Conservation (phyloP, 2,113 vertebrate species). For the Fukomys damarensis region DNA sequence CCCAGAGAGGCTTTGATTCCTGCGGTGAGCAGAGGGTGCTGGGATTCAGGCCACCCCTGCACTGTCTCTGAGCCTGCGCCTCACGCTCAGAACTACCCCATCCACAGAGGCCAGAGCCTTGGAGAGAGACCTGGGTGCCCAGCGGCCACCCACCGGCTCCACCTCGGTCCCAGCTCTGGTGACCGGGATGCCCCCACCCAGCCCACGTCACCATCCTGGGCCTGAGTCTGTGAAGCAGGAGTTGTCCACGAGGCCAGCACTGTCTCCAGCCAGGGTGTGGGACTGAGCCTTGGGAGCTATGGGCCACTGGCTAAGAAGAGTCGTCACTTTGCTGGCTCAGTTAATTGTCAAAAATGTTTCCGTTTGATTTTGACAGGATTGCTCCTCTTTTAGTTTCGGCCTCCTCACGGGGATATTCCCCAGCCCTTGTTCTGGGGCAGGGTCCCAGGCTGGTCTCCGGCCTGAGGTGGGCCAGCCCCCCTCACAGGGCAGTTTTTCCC, state of each 20-base stretch:
- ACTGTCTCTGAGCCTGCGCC: not conserved
- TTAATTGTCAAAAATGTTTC: not conserved
- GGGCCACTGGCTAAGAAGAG: not conserved
- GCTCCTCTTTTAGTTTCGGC: not conserved
- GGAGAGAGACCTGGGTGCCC: not conserved
- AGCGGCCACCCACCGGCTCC: not conserved
- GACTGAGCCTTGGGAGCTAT: not conserved
- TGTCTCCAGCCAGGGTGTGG: not conserved
- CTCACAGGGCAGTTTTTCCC: not conserved
- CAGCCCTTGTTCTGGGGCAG: not conserved
- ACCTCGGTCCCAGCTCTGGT: not conserved
- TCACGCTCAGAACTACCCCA: not conserved
- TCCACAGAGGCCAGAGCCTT: not conserved
- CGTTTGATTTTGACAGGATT: not conserved
- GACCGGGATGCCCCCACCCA: not conserved
- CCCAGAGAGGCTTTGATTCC: not conserved
- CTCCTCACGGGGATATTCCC: not conserved
- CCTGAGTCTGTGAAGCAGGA: not conserved
- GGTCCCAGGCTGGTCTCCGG: not conserved
- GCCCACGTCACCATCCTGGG: too few species aligned
- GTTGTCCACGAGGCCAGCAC: not conserved
- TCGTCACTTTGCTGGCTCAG: not conserved
- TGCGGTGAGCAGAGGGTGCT: not conserved
- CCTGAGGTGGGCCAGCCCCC: not conserved
- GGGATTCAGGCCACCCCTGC: not conserved